These are phyloP conservation scores for Enhydra lutris DNA, from an alignment of 2,113 vertebrate species.

Conservation along the genomic window DNA sequence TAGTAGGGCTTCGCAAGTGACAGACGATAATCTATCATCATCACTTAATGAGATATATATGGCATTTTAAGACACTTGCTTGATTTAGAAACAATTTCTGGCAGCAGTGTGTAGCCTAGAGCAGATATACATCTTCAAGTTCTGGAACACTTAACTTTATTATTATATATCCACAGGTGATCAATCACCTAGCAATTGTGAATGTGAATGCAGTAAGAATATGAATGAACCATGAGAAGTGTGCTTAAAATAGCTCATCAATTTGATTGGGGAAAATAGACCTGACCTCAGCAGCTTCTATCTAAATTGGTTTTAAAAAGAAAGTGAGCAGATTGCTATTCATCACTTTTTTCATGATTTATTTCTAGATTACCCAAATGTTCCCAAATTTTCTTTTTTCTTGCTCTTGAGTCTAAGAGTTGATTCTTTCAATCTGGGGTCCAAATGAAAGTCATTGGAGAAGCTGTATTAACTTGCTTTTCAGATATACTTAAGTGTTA, in stretches of 20 bases:
- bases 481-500: not conserved
- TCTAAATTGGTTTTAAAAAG: not conserved
- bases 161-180: not conserved
- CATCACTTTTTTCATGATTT: not conserved
- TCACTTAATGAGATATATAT: not conserved
- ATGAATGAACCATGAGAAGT: not conserved
- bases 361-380: not conserved
- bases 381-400: not conserved
- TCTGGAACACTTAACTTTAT: not conserved
- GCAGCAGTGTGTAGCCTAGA: not conserved
- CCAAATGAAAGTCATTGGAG: not conserved
- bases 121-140: not conserved
- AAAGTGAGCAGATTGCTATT: not conserved
- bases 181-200: not conserved
- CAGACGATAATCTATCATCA: not conserved
- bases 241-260: not conserved
- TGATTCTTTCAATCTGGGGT: not conserved
- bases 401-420: not conserved
- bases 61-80: not conserved
- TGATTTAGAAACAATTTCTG: not conserved
- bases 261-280: not conserved
- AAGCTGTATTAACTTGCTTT: not conserved
- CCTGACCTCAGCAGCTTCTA: not conserved
- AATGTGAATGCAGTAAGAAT: constrained; percentile 2
- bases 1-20: not conserved